phyloP scores from a whole-genome alignment of 2,797 vertebrate genomes.

The Tangara arthus region DNA sequence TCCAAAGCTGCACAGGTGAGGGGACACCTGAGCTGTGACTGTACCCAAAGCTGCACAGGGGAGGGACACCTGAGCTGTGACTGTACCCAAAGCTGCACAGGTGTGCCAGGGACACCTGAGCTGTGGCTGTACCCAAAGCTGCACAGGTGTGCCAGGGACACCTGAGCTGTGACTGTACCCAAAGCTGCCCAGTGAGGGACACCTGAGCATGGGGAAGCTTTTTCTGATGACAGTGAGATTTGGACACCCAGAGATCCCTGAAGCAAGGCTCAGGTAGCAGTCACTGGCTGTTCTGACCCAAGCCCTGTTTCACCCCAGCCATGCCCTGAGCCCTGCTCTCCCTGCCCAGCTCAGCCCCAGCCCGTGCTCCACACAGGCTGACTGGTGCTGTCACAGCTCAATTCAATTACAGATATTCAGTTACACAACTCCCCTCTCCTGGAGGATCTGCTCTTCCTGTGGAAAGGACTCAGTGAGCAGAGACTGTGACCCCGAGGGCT shows the following conservation, averaged over 20 bases:
- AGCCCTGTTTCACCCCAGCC: not conserved
- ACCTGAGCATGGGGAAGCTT: not conserved
- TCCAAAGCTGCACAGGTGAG: too few species aligned
- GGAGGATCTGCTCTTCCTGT: not conserved
- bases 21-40: too few species aligned
- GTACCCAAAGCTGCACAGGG: too few species aligned
- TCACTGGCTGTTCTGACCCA: not conserved
- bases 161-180: too few species aligned
- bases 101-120: too few species aligned
- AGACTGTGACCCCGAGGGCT: not conserved
- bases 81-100: too few species aligned
- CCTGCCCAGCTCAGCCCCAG: not conserved
- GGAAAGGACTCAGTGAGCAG: not conserved
- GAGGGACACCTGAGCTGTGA: too few species aligned
- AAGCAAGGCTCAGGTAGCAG: not conserved
- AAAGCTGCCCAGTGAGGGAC: too few species aligned
- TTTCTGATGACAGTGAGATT: rapidly evolving
- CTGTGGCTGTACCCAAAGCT: too few species aligned
- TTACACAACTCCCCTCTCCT: not conserved
- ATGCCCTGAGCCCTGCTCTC: rapidly evolving
- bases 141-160: too few species aligned
- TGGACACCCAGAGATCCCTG: not conserved
- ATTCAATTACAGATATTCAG: not conserved
- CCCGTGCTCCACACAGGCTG: not conserved
- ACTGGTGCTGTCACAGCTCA: not conserved